These are phyloP conservation scores for Drosophila koepferae DNA, from an alignment of 2,888 invertebrate genomes.

Conservation along the genomic window DNA sequence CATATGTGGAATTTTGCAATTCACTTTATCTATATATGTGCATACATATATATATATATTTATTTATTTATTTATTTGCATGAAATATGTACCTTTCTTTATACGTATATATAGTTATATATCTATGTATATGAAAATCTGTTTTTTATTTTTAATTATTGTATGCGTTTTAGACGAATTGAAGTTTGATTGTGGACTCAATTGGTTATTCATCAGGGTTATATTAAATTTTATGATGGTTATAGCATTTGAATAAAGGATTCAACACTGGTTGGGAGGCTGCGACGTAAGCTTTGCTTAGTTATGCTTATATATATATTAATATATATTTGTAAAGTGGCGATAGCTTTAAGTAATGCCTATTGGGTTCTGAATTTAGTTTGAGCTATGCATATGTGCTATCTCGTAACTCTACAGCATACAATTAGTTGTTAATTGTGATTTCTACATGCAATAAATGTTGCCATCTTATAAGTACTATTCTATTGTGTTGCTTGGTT, in stretches of 20 bases:
- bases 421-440: constrained; percentile 38
- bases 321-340: constrained; percentile 29
- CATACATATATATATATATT: constrained; percentile 23
- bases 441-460: constrained; percentile 43
- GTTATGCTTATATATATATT: constrained; percentile 19
- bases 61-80: constrained; percentile 21
- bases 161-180: constrained; percentile 72
- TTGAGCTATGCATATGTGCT: constrained; percentile 45
- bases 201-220: constrained; percentile 29
- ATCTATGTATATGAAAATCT: constrained; percentile 52
- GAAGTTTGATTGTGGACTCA: constrained; percentile 76
- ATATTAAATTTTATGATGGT: not conserved
- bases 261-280: not conserved
- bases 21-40: constrained; percentile 26
- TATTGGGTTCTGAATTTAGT: constrained; percentile 21
- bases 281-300: constrained; percentile 54
- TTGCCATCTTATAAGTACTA: constrained; percentile 44
- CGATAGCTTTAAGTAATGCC: constrained; percentile 29
- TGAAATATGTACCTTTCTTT: constrained; percentile 24
- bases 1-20: constrained; percentile 53
- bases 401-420: constrained; percentile 46
- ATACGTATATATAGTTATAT: constrained; percentile 31
- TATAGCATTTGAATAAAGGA: not conserved
- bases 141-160: constrained; percentile 55
- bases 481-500: constrained; percentile 60